These are phyloP conservation scores for Folsomia candida DNA, from an alignment of 2,888 invertebrate genomes.

Conservation along the genomic window DNA sequence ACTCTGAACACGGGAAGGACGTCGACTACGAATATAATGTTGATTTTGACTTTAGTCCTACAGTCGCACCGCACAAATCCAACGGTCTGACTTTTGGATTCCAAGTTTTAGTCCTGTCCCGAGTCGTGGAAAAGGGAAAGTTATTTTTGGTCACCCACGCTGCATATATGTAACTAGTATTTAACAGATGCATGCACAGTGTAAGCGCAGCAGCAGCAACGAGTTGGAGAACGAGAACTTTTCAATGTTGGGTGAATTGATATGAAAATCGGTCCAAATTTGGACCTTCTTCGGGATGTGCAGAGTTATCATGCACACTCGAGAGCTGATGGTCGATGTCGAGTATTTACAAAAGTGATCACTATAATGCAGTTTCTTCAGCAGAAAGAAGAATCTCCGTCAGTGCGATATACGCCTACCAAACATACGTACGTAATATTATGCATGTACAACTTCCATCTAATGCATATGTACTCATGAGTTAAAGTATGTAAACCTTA, in stretches of 20 bases:
- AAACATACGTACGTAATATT: too few species aligned
- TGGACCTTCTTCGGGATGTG: conserved; percentile 42
- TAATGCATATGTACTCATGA: background rate
- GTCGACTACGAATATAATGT: background rate
- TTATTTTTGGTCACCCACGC: conserved; percentile 51
- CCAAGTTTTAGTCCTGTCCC: too few species aligned
- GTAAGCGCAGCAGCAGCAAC: background rate
- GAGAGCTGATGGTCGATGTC: background rate
- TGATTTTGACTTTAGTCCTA: background rate
- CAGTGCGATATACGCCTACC: too few species aligned
- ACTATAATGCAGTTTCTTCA: too few species aligned
- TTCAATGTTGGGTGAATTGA: conserved; percentile 34
- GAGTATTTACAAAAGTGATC: too few species aligned
- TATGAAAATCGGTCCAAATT: conserved; percentile 50
- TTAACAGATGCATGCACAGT: too few species aligned
- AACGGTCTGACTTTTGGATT: too few species aligned
- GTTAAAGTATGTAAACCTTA: too few species aligned
- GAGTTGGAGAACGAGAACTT: background rate
- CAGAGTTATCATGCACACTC: background rate
- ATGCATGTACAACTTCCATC: too few species aligned
- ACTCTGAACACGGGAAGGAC: background rate
- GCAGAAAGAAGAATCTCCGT: too few species aligned
- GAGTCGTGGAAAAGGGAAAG: conserved; percentile 46
- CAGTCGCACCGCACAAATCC: background rate
- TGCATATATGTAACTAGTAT: conserved; percentile 18